These are phyloP conservation scores for Cryptocheilus praepositus DNA, from an alignment of 2,888 invertebrate genomes.

Conservation along the genomic window DNA sequence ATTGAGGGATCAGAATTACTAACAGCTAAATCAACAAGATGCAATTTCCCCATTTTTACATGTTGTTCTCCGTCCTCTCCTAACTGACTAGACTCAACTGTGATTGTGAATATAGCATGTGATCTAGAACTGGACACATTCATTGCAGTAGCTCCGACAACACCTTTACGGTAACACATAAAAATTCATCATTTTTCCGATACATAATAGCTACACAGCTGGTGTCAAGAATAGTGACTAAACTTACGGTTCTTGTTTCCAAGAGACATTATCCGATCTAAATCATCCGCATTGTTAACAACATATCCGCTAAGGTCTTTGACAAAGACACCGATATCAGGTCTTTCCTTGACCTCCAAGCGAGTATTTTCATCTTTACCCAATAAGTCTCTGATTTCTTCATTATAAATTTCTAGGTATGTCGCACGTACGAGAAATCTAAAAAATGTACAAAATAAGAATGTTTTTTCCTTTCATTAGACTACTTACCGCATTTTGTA, in stretches of 20 bases:
- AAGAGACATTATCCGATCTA: constrained; percentile 95
- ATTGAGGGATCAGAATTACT: constrained; percentile 65
- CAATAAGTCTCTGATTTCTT: constrained; percentile 96
- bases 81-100: constrained; percentile 94
- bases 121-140: constrained; percentile 97
- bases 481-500: neutral
- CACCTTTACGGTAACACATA: constrained; percentile 73
- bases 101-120: constrained; percentile 98
- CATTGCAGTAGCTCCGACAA: constrained; percentile 96
- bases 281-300: constrained; percentile 97
- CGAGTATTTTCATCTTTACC: constrained; percentile 90
- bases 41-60: constrained; percentile 96
- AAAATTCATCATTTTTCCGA: constrained; percentile 53
- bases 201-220: too few species aligned
- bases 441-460: constrained; percentile 9
- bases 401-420: constrained; percentile 99
- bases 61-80: constrained; percentile 89
- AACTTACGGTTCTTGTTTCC: constrained; percentile 94
- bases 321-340: constrained; percentile 98
- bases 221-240: neutral
- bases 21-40: constrained; percentile 97
- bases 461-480: neutral
- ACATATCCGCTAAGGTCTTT: constrained; percentile 98
- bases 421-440: constrained; percentile 98
- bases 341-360: constrained; percentile 95